Conservation (phyloP, 1,140 invertebrate genomes). For the Lithobius niger region DNA sequence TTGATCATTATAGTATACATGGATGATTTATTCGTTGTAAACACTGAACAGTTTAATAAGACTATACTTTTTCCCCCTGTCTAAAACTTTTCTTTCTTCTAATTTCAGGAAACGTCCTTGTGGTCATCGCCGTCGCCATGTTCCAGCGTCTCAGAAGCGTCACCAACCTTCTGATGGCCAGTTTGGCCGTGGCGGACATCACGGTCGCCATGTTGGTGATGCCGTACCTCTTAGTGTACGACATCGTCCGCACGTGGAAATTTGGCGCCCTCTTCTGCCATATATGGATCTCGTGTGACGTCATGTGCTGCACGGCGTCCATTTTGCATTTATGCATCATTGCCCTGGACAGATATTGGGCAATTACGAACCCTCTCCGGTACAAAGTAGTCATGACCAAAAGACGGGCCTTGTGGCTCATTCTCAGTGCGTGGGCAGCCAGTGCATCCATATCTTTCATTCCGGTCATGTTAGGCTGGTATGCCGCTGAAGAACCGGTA, state of each 20-base stretch:
- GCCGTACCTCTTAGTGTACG: conserved; percentile 64
- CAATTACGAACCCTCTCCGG: conserved; percentile 79
- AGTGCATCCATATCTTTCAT: conserved; percentile 79
- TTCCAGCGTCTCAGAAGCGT: conserved; percentile 55
- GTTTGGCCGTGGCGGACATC: conserved; percentile 58
- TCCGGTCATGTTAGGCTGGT: conserved; percentile 76
- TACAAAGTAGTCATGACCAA: conserved; percentile 77
- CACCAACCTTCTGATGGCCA: conserved; percentile 72
- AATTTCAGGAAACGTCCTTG: conserved; percentile 60
- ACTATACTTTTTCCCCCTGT: too few species aligned
- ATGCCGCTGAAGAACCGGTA: conserved; percentile 62
- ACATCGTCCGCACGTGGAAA: conserved; percentile 62
- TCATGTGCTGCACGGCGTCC: conserved; percentile 55
- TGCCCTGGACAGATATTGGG: conserved; percentile 74
- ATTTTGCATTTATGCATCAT: conserved; percentile 85
- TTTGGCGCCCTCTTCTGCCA: conserved; percentile 73
- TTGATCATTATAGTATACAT: too few species aligned
- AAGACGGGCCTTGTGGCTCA: conserved; percentile 64
- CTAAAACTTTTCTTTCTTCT: neutral
- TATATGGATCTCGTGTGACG: conserved; percentile 35
- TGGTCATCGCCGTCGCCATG: conserved; percentile 67
- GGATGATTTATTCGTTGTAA: too few species aligned
- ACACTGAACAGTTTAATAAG: too few species aligned
- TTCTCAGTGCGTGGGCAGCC: conserved; percentile 74
- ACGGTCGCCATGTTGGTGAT: conserved; percentile 59